phyloP scores from a whole-genome alignment of 2,113 vertebrate species.

The Tychaedon coryphoeus region DNA sequence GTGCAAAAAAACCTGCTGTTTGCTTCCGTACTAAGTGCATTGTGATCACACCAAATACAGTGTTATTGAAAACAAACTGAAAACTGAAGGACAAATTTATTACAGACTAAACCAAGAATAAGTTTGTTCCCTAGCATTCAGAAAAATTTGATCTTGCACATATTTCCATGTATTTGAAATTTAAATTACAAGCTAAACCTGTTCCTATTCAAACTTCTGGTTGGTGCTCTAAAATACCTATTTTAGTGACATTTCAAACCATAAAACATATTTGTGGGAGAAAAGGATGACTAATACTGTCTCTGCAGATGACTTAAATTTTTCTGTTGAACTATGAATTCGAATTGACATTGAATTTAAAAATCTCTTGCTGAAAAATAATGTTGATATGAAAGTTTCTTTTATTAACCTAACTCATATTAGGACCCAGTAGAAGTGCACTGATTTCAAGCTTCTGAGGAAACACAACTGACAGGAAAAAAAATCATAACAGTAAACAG shows the following conservation, averaged over 20 bases:
- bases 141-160: background rate
- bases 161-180: background rate
- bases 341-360: background rate
- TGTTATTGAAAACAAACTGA: background rate
- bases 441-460: background rate
- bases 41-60: background rate
- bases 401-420: background rate
- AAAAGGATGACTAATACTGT: background rate
- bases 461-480: background rate
- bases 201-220: background rate
- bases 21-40: background rate
- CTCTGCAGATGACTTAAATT: background rate
- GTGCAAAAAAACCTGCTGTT: background rate
- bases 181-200: background rate
- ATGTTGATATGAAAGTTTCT: background rate
- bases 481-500: background rate
- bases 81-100: background rate
- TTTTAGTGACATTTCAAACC: background rate
- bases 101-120: background rate
- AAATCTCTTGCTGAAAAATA: background rate
- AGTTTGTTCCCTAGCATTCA: background rate
- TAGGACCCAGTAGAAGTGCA: background rate
- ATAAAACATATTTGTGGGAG: background rate
- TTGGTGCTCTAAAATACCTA: background rate
- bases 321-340: background rate